Base-by-base conservation (phyloP, 2,797 vertebrate species). In the Eulemur mongoz region DNA sequence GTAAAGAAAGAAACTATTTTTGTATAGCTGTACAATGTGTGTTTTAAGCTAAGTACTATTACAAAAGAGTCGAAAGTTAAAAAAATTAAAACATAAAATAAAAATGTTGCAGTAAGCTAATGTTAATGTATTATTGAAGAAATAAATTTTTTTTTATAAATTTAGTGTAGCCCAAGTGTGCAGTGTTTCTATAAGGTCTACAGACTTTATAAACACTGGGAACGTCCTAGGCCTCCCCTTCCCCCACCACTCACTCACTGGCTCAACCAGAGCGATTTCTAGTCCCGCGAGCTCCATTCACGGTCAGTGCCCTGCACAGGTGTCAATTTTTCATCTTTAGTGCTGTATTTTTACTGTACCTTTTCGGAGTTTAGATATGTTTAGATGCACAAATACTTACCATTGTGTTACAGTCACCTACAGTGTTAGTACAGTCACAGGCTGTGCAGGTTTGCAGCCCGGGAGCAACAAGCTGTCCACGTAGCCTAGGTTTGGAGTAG, bases 391-490 rank as follows among this genome's bases (percentile, higher is more conserved):
- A 30, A 45, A 73, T 32, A 32, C 15, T 48, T 75, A 18, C 72
- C 15, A 27, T 20, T 48, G 38, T 25, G 22, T 72, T 43, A 12
- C 14, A 12, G 3, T 30, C 6, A 17, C 27, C 43, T 75, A 10
- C 15, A 3, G 17, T 48, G 32, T 32, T 32, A 11, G 10, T 17
- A 48, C 43, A 20, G 27, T 6, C 8, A 48, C 1, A 20, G 32
- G 72, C 43, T 32, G 15, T 17, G 18, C 43, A 11, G 72, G 27
- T 20, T 45, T 30, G 72, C 11, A 11, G 43, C 2, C 72, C 32
- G 5, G 4, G 15, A 32, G 9, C 43, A 20, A 20, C 0, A 27
- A 30, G 72, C 30, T 11, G 0, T 10, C 69, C 67, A 15, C 0
- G 7, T 13, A 72, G 69, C 40, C 69, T 27, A 27, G 67, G 22